Conservation (phyloP, 2,797 vertebrate genomes). For the Austrolebias charrua region DNA sequence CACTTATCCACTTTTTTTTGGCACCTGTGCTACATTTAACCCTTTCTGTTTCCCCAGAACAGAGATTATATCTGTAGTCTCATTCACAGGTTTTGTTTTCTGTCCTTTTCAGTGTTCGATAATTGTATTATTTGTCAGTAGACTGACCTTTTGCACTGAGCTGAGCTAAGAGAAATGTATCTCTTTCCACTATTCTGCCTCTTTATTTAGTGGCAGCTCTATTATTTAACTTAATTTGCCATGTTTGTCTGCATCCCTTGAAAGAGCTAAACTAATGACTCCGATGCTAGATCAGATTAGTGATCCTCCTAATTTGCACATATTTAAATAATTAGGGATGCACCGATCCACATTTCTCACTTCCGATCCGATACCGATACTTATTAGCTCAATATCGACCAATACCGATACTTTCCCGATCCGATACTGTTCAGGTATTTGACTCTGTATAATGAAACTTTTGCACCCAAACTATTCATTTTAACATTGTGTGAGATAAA, state of each 20-base stretch:
- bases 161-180: neutral
- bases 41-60: neutral
- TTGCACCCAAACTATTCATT: too few relatives aligned
- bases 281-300: neutral
- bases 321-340: too few relatives aligned
- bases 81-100: conserved; percentile 6
- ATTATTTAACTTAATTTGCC: neutral
- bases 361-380: too few relatives aligned
- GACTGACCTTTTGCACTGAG: neutral
- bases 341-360: too few relatives aligned
- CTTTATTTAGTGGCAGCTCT: neutral
- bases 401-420: too few relatives aligned
- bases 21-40: neutral
- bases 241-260: neutral
- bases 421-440: too few relatives aligned
- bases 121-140: conserved; percentile 2
- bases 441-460: too few relatives aligned
- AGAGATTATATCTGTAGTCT: neutral
- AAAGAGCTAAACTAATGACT: conserved; percentile 1
- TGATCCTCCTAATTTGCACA: neutral
- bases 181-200: neutral
- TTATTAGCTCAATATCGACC: too few relatives aligned
- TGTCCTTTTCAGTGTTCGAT: conserved; percentile 3
- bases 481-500: too few relatives aligned
- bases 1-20: conserved; percentile 8